Conservation (phyloP, 2,113 vertebrate species). For the Pardalotus punctatus region DNA sequence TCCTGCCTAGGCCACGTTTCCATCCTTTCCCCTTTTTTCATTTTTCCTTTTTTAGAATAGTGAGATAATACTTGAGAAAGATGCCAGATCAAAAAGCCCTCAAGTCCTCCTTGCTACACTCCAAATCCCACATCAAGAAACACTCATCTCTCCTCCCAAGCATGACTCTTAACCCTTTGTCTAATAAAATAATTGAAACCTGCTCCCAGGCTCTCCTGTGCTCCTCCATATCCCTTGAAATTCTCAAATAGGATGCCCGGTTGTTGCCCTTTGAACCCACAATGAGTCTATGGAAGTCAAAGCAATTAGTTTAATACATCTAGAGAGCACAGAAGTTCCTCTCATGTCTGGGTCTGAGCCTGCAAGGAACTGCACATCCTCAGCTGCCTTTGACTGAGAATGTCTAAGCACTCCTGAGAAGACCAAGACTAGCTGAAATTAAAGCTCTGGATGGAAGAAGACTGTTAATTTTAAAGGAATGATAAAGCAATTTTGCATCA, state of each 20-base stretch:
- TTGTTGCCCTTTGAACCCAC: constrained; percentile 50
- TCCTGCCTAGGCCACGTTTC: not conserved
- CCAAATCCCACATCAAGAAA: constrained; percentile 41
- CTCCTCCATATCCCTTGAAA: constrained; percentile 43
- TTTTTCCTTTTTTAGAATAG: not conserved
- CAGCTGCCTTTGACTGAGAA: not conserved
- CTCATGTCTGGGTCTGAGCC: constrained; percentile 9
- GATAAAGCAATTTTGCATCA: not conserved
- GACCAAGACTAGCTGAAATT: not conserved
- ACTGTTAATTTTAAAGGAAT: not conserved
- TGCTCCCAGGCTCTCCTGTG: constrained; percentile 8
- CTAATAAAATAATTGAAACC: constrained; percentile 64
- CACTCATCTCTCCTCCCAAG: constrained; percentile 30
- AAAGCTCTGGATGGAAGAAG: not conserved
- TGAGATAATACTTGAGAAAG: constrained; percentile 32
- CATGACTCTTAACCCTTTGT: constrained; percentile 36
- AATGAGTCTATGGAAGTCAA: constrained; percentile 43
- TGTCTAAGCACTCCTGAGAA: not conserved
- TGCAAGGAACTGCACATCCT: not conserved
- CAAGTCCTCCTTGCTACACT: constrained; percentile 18
- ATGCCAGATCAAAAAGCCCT: constrained; percentile 45
- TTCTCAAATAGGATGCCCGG: not conserved
- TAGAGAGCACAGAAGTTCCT: constrained; percentile 29
- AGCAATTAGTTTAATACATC: constrained; percentile 57
- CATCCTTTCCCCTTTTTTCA: not conserved